phyloP scores from a whole-genome alignment of 1,140 invertebrate genomes.

The Antheraea pernyi region DNA sequence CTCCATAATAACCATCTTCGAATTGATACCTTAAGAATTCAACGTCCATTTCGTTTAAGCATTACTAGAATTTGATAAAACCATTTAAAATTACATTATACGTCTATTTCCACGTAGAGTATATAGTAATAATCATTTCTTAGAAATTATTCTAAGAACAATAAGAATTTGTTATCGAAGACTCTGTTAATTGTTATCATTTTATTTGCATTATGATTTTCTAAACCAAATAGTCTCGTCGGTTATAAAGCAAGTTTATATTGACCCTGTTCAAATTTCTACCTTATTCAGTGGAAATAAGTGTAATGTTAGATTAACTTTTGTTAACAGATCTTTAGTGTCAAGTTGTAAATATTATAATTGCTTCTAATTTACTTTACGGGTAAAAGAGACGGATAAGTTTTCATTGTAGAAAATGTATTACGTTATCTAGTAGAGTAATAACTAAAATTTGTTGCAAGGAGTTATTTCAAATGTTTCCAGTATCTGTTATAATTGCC shows the following conservation, averaged over 20 bases:
- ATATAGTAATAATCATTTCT: neutral
- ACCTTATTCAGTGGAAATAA: neutral
- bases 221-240: neutral
- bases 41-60: constrained; percentile 47
- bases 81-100: neutral
- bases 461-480: too few species aligned
- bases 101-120: neutral
- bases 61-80: neutral
- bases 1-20: constrained; percentile 50
- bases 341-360: neutral
- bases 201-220: neutral
- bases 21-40: constrained; percentile 59
- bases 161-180: neutral
- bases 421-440: too few species aligned
- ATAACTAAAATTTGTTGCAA: too few species aligned
- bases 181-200: neutral
- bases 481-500: too few species aligned
- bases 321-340: neutral
- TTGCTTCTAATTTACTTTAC: too few species aligned
- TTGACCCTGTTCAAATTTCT: neutral
- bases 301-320: neutral
- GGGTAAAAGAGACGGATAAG: too few species aligned
- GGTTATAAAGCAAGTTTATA: neutral
- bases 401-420: too few species aligned
- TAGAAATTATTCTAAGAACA: neutral